A percentile compares a stretch with the other conserved stretches of the same genome.
phyloP scores from a whole-genome alignment of 1,140 invertebrate genomes.

The Bombus soroeensis region DNA sequence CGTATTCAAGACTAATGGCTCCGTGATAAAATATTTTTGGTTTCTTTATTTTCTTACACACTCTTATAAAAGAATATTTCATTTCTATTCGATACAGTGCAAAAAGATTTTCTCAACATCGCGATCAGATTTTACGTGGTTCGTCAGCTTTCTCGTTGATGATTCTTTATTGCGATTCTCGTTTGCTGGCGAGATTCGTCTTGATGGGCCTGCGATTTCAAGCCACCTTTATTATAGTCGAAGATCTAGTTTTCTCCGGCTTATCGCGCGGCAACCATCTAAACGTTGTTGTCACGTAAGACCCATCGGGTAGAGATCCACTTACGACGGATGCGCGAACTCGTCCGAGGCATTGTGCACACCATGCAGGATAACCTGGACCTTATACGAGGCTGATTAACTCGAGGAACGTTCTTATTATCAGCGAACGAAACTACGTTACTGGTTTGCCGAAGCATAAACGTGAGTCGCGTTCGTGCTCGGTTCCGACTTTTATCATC shows the following conservation, averaged over 20 bases:
- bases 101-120: too few relatives aligned
- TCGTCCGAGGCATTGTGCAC: conserved; percentile 31
- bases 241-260: conserved; percentile 40
- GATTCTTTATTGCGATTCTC: not conserved
- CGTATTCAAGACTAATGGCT: too few relatives aligned
- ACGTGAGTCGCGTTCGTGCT: conserved; percentile 14
- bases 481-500: conserved; percentile 8
- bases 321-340: conserved; percentile 35
- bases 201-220: not conserved
- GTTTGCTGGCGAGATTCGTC: not conserved
- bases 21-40: too few relatives aligned
- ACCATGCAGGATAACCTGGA: conserved; percentile 13
- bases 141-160: not conserved
- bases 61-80: too few relatives aligned
- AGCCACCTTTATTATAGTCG: conserved; percentile 30
- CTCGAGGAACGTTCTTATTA: conserved; percentile 31
- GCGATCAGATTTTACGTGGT: too few relatives aligned
- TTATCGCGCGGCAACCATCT: conserved; percentile 44
- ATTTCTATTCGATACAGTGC: too few relatives aligned
- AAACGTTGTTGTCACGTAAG: conserved; percentile 54
- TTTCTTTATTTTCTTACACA: too few relatives aligned
- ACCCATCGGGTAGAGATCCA: conserved; percentile 24
- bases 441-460: not conserved
- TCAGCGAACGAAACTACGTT: conserved; percentile 29
- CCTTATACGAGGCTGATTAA: conserved; percentile 34